Evolutionary conservation across 2,888 invertebrate species (phyloP), one percentile per base, ranked within the genome.

Genomic region (Andrena camellia): DNA sequence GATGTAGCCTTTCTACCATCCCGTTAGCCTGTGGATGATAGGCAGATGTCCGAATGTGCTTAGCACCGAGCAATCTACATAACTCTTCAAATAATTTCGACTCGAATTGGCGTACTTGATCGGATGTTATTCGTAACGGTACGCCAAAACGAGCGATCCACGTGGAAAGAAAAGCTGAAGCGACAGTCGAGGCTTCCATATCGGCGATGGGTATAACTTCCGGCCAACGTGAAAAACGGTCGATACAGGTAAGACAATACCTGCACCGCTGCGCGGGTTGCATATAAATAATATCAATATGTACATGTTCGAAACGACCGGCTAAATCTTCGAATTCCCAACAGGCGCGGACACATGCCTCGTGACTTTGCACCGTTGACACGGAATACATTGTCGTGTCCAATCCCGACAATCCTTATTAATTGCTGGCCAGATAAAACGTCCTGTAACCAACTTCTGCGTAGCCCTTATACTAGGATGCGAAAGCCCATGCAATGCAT

Each of bases 201-300:
- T 77, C 71, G 2, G 3, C 35, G 0, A 82, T 29, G 0, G 82
- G 76, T 0, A 81, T 10, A 0, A 60, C 79, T 23, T 88, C 90
- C 0, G 88, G 86, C 89, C 90, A 91, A 2, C 89, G 86, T 0
- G 89, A 68, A 59, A 88, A 90, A 0, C 92, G 74, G 60, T 93
- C 92, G 0, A 91, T 83, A 72, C 89, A 87, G 0, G 94, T 94
- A 2, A 94, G 88, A 29, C 90, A 90, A 72, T 94, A 94, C 2
- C 52, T n/a, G 7, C 2, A 52, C 7, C 52, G 20, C 20, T 52
- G 59, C 50, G 66, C n/a, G n/a, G 59, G 59, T 10, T 60, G n/a
- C 7, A 59, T 35, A 1, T 42, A 42, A 8, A 70, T 42, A 10
- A 70, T 26, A 2, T 70, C 70, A n/a, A 60, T 42, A 13, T 70